Evolutionary conservation across 2,888 invertebrate species (phyloP).

Genomic region (Drosophila pullipes): DNA sequence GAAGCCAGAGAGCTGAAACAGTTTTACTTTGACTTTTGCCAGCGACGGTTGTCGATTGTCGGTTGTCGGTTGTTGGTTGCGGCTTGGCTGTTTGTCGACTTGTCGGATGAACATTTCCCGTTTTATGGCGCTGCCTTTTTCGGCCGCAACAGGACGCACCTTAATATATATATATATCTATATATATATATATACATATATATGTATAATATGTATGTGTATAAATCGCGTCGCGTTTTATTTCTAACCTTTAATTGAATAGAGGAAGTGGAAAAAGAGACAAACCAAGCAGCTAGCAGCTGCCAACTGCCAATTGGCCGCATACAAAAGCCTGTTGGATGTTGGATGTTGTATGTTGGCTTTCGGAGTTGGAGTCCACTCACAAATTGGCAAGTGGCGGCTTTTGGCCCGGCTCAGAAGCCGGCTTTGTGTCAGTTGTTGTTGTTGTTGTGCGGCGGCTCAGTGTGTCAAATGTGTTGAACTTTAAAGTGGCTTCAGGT

Average conservation of each 20-base stretch:
- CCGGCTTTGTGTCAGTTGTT: constrained; percentile 69
- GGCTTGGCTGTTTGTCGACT: constrained; percentile 25
- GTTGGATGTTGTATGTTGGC: neutral
- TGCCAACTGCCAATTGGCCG: constrained; percentile 37
- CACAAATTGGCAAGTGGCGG: constrained; percentile 45
- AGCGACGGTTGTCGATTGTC: constrained; percentile 32
- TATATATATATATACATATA: constrained; percentile 6
- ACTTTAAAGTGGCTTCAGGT: constrained; percentile 72
- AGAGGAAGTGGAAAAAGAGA: constrained; percentile 24
- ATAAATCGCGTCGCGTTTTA: constrained; percentile 33
- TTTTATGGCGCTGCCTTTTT: constrained; percentile 62
- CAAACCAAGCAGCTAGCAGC: constrained; percentile 20
- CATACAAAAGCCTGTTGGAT: constrained; percentile 24
- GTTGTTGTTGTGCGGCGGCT: constrained; percentile 40
- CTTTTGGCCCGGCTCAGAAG: constrained; percentile 50
- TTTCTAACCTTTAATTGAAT: constrained; percentile 69
- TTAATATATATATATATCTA: constrained; percentile 47
- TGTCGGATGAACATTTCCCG: constrained; percentile 48
- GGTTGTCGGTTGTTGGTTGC: constrained; percentile 13
- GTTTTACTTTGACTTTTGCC: constrained; percentile 75
- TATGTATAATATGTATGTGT: constrained; percentile 4
- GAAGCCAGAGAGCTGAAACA: constrained; percentile 53
- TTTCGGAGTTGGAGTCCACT: constrained; percentile 43
- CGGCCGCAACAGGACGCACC: constrained; percentile 76
- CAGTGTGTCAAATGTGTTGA: constrained; percentile 75